Conservation (phyloP, 2,797 vertebrate species). For the Sebastes minor region DNA sequence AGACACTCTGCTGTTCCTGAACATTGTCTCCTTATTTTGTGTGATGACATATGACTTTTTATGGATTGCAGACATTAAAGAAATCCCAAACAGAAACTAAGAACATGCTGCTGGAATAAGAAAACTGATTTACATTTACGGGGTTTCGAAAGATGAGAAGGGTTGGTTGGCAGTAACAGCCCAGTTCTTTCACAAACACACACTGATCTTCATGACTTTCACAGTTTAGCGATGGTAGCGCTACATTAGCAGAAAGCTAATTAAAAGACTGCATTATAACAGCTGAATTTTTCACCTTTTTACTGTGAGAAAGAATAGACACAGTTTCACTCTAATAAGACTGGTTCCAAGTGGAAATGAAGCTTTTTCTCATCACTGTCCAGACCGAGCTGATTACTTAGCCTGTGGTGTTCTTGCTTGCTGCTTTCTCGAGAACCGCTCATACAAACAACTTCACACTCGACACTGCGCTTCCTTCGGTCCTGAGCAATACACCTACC, state of each 20-base stretch:
- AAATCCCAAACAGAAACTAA: not conserved
- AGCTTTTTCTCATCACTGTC: not conserved
- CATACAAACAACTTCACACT: too few relatives aligned
- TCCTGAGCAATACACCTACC: too few relatives aligned
- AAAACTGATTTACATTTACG: not conserved
- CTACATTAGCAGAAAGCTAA: not conserved
- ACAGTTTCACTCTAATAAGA: not conserved
- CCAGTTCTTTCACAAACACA: not conserved
- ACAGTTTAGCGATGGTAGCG: slow-evolving; percentile 3
- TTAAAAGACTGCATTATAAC: not conserved
- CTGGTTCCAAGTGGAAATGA: not conserved
- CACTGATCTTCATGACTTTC: slow-evolving; percentile 4
- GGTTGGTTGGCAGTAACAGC: not conserved
- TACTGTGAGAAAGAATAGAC: not conserved
- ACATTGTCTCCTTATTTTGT: not conserved
- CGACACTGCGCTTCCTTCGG: too few relatives aligned
- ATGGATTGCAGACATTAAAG: not conserved
- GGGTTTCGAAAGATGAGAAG: not conserved
- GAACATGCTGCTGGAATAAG: not conserved
- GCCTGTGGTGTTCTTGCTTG: too few relatives aligned
- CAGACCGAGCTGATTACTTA: too few relatives aligned
- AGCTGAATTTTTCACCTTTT: not conserved
- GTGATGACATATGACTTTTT: not conserved
- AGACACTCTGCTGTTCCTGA: not conserved
- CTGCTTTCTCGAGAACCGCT: too few relatives aligned